Conservation (phyloP, 2,797 vertebrate species). For the Xenops minutus region DNA sequence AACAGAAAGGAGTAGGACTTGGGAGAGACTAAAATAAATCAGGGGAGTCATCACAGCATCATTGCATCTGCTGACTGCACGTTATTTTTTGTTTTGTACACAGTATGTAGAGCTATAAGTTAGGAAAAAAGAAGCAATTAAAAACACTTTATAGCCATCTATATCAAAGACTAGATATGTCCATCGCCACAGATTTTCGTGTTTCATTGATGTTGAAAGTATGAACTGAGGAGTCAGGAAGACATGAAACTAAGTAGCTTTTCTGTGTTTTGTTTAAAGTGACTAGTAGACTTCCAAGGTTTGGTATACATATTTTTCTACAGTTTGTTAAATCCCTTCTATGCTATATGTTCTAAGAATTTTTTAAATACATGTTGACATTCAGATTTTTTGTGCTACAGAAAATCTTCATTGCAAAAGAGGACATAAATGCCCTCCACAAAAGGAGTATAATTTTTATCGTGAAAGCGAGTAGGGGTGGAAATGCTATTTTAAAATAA, state of each 20-base stretch:
- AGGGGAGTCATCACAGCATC: background rate
- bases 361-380: background rate
- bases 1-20: background rate
- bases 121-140: background rate
- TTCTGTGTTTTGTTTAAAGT: background rate
- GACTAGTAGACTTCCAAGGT: background rate
- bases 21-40: background rate
- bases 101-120: background rate
- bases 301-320: background rate
- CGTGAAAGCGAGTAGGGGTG: background rate
- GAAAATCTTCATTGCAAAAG: background rate
- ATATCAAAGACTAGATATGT: background rate
- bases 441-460: background rate
- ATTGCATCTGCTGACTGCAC: background rate
- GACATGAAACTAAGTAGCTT: background rate
- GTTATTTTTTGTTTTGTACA: background rate
- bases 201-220: background rate
- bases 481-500: background rate
- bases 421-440: background rate
- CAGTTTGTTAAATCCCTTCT: background rate
- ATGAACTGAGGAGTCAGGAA: background rate
- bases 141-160: background rate
- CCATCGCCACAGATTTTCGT: background rate
- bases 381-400: background rate
- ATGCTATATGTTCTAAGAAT: background rate